These are phyloP conservation scores for Teleiodes luculella DNA, from an alignment of 2,888 invertebrate species.

Conservation along the genomic window DNA sequence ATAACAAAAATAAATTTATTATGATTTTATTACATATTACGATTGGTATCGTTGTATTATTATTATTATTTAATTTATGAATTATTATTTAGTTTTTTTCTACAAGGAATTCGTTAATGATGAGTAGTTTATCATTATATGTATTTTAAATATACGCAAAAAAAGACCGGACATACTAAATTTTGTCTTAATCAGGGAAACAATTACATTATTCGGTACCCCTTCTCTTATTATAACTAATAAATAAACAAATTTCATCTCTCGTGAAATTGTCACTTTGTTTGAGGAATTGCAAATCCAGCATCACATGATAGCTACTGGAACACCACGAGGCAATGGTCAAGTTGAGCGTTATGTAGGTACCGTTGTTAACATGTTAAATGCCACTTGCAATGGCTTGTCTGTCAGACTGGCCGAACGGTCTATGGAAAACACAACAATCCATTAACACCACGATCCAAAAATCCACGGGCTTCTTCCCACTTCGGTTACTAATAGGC, in stretches of 20 bases:
- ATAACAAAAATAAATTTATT: too few relatives aligned
- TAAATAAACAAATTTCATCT: not conserved
- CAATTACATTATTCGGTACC: not conserved
- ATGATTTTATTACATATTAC: too few relatives aligned
- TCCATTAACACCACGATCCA: constrained; percentile 22
- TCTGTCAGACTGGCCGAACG: constrained; percentile 20
- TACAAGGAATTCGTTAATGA: too few relatives aligned
- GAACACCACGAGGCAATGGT: not conserved
- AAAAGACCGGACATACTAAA: not conserved
- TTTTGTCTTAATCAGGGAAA: not conserved
- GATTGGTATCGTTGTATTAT: too few relatives aligned
- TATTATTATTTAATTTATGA: too few relatives aligned
- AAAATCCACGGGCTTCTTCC: constrained; percentile 21
- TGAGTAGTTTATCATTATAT: not conserved
- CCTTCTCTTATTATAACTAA: not conserved
- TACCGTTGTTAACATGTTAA: constrained; percentile 8
- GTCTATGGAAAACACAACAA: constrained; percentile 21
- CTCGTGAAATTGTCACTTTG: not conserved
- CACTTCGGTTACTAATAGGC: constrained; percentile 16
- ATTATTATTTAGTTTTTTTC: too few relatives aligned
- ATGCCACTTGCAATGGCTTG: constrained; percentile 29
- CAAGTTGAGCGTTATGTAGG: not conserved
- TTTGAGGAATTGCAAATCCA: constrained; percentile 7
- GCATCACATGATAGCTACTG: not conserved
- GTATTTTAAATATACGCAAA: not conserved